Evolutionary conservation across 2,888 invertebrate genomes (phyloP).

Genomic region (Drosophila algonquin): DNA sequence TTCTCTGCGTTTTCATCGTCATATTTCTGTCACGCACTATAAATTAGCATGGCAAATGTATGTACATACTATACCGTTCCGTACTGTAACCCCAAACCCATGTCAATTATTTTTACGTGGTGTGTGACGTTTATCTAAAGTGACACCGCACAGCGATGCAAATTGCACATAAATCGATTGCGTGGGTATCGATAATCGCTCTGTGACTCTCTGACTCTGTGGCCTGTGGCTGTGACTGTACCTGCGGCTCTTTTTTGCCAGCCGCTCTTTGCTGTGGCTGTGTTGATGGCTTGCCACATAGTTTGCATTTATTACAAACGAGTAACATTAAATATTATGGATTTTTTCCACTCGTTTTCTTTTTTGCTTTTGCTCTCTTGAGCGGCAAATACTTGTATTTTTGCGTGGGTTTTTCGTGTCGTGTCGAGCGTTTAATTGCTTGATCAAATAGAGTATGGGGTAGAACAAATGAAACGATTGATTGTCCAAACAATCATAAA

Average conservation of each 20-base stretch:
- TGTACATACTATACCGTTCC: neutral
- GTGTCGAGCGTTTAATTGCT: constrained; percentile 40
- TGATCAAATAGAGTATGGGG: constrained; percentile 8
- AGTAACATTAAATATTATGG: constrained; percentile 41
- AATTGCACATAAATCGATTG: constrained; percentile 46
- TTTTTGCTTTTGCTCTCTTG: constrained; percentile 27
- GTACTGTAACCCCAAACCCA: constrained; percentile 25
- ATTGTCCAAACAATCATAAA: constrained; percentile 1
- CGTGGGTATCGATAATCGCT: constrained; percentile 40
- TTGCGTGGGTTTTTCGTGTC: constrained; percentile 44
- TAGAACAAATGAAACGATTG: neutral
- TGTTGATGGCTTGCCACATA: constrained; percentile 55
- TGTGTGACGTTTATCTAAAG: constrained; percentile 35
- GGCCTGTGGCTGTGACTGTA: neutral
- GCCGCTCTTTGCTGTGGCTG: constrained; percentile 4
- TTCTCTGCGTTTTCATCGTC: neutral
- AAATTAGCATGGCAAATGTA: constrained; percentile 8
- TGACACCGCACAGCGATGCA: constrained; percentile 49
- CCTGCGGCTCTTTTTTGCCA: constrained; percentile 9
- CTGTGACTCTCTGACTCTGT: constrained; percentile 1
- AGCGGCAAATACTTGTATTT: constrained; percentile 11
- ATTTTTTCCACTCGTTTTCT: constrained; percentile 29
- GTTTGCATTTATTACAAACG: constrained; percentile 55
- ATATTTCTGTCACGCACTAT: neutral
- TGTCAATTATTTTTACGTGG: constrained; percentile 46